Percentiles rank a stretch among this genome's conserved stretches.
Evolutionary conservation across 1,140 invertebrate genomes (phyloP).

Genomic region (Leptestheria dahalacensis): DNA sequence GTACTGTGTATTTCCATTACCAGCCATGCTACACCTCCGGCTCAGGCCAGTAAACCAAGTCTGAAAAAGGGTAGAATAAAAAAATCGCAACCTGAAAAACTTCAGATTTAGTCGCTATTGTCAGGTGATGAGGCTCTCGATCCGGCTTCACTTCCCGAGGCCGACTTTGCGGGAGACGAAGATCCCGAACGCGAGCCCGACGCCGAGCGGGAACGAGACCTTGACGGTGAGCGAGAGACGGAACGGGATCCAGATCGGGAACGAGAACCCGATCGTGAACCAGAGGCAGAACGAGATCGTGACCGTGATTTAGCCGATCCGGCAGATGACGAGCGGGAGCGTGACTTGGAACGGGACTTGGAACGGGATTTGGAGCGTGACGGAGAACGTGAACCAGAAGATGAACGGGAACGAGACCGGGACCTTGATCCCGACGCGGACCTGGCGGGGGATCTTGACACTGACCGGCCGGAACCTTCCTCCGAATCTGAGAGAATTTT

Average conservation of each 20-base stretch:
- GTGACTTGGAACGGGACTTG: constrained; percentile 25
- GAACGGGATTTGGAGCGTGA: constrained; percentile 29
- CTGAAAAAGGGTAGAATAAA: too few relatives aligned
- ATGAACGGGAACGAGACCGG: constrained; percentile 18
- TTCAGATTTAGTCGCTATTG: not conserved
- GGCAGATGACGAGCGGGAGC: constrained; percentile 19
- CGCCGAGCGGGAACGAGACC: constrained; percentile 21
- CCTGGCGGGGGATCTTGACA: constrained; percentile 19
- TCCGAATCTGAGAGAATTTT: constrained; percentile 28
- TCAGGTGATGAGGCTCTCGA: not conserved
- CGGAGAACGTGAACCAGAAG: constrained; percentile 24
- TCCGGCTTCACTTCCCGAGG: not conserved
- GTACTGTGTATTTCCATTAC: too few relatives aligned
- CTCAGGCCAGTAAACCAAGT: too few relatives aligned
- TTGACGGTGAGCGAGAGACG: constrained; percentile 22
- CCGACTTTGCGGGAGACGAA: constrained; percentile 17
- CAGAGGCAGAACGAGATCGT: constrained; percentile 24
- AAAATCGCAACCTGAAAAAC: too few relatives aligned
- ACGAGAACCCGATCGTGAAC: constrained; percentile 22
- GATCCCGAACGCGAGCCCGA: constrained; percentile 21
- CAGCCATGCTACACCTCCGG: too few relatives aligned
- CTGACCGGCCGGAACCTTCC: constrained; percentile 17
- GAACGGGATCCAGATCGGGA: constrained; percentile 24
- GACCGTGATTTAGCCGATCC: constrained; percentile 22
- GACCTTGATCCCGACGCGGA: constrained; percentile 24